Evolutionary conservation across 1,140 invertebrate genomes (phyloP).

Genomic region (Tetranychus cinnabarinus): DNA sequence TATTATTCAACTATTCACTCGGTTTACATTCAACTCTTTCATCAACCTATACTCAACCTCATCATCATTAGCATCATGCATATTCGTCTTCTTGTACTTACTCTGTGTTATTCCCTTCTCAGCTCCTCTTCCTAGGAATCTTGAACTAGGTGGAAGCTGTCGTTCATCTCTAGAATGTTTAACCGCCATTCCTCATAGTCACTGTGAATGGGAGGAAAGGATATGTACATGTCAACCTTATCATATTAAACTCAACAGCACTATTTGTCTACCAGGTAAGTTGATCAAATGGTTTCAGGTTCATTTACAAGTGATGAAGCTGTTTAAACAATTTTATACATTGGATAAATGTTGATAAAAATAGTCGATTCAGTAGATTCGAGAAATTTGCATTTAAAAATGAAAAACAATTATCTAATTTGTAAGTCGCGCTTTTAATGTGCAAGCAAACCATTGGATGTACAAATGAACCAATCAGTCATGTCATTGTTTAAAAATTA

Average conservation of each 20-base stretch:
- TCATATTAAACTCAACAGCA: constrained; percentile 10
- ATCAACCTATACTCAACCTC: no score
- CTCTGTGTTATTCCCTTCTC: neutral
- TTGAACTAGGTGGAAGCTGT: neutral
- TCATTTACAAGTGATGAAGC: neutral
- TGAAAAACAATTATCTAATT: neutral
- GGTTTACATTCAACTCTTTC: no score
- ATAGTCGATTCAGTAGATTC: neutral
- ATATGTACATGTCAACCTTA: constrained; percentile 14
- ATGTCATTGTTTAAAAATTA: no score
- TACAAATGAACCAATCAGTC: no score
- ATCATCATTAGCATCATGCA: no score
- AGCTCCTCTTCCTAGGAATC: neutral
- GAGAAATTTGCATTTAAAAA: neutral
- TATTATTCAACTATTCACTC: no score
- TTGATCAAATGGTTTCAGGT: neutral
- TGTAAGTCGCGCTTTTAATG: no score
- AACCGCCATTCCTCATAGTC: constrained; percentile 7
- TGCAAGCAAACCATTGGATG: no score
- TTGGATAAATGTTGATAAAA: neutral
- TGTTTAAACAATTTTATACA: neutral
- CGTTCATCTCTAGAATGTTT: constrained; percentile 10
- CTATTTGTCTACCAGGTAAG: constrained; percentile 13
- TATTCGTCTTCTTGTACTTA: no score
- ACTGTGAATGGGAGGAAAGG: constrained; percentile 11